Conservation (phyloP, 2,888 invertebrate species). For the Dolichopus griseipennis region DNA sequence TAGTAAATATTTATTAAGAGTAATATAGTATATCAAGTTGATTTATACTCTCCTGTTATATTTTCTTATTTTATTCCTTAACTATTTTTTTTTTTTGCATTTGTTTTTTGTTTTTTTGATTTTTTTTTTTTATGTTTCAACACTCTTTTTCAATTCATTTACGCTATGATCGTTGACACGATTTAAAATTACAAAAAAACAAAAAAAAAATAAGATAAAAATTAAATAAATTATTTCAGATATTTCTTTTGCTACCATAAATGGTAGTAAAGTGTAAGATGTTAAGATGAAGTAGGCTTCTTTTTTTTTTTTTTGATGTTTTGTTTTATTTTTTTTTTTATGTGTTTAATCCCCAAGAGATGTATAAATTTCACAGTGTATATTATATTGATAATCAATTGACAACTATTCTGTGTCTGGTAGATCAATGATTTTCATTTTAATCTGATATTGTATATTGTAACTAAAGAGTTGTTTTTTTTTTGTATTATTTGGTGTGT, state of each 20-base stretch:
- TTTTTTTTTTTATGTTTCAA: not conserved
- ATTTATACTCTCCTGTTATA: not conserved
- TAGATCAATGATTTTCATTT: too few species aligned
- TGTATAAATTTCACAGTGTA: constrained; percentile 4
- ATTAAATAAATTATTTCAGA: not conserved
- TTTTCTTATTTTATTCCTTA: too few species aligned
- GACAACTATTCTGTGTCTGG: not conserved
- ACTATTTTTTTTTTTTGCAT: too few species aligned
- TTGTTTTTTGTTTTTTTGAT: too few species aligned
- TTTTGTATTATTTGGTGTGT: too few species aligned
- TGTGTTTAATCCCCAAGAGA: not conserved
- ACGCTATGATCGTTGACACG: not conserved
- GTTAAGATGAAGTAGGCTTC: not conserved
- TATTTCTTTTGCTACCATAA: not conserved
- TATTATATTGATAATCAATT: constrained; percentile 1
- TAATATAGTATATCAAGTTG: not conserved
- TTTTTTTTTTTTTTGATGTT: too few species aligned
- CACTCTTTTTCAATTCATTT: not conserved
- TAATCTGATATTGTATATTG: too few species aligned
- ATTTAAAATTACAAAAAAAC: not conserved
- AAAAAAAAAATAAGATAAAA: not conserved
- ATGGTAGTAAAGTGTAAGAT: not conserved
- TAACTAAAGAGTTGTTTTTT: too few species aligned
- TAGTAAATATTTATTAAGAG: not conserved
- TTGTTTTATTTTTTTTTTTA: too few species aligned